phyloP scores from a whole-genome alignment of 1,140 invertebrate genomes.

The Drosophila teissieri region DNA sequence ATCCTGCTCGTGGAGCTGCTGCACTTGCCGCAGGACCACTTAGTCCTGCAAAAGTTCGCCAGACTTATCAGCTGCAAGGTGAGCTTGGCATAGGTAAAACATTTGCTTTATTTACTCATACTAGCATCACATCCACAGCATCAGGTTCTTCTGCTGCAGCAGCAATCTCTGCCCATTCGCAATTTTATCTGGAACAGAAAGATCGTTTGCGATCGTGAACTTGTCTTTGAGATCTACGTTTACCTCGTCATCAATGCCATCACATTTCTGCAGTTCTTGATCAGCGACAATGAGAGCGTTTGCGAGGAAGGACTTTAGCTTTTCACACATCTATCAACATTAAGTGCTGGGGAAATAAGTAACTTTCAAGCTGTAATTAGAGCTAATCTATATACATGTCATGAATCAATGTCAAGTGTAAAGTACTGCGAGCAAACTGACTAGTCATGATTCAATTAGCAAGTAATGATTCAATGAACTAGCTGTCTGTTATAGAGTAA shows the following conservation, averaged over 20 bases:
- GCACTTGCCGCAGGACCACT: background rate
- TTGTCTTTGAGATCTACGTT: slow-evolving; percentile 20
- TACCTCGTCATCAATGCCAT: slow-evolving; percentile 32
- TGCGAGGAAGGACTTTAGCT: slow-evolving; percentile 8
- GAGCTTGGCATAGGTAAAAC: background rate
- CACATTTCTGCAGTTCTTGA: slow-evolving; percentile 28
- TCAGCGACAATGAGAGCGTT: slow-evolving; percentile 3
- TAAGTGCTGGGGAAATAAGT: too few species aligned
- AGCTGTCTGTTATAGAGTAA: background rate
- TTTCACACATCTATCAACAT: background rate
- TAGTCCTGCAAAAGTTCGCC: slow-evolving; percentile 4
- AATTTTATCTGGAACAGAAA: slow-evolving; percentile 31
- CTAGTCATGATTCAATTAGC: slow-evolving; percentile 1
- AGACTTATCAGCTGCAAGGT: slow-evolving; percentile 27
- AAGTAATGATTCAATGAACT: too few species aligned
- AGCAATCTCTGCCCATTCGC: slow-evolving; percentile 12
- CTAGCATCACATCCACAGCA: background rate
- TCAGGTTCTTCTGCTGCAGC: slow-evolving; percentile 10
- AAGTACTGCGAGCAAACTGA: too few species aligned
- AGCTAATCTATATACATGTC: too few species aligned
- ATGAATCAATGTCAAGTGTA: too few species aligned
- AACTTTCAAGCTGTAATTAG: too few species aligned
- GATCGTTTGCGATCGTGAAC: slow-evolving; percentile 13
- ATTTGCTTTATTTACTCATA: too few species aligned
- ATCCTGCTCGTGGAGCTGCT: slow-evolving; percentile 21